Evolutionary conservation across 2,113 vertebrate species (phyloP).

Genomic region (Corythaeola cristata): DNA sequence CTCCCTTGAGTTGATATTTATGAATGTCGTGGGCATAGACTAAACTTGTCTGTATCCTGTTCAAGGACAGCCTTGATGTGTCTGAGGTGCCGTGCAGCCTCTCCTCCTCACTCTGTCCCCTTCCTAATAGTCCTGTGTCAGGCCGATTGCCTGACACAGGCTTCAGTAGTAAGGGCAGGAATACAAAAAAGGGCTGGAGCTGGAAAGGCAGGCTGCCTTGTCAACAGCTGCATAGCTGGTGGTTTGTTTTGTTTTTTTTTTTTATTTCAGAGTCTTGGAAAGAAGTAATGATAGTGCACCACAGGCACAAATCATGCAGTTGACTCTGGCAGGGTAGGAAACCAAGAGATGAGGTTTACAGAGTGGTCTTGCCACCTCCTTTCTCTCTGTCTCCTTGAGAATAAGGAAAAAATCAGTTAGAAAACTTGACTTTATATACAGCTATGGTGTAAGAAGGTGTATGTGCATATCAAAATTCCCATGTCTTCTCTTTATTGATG

Average conservation of each 20-base stretch:
- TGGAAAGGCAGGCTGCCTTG: not conserved
- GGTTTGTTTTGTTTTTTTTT: no score
- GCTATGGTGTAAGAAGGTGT: not conserved
- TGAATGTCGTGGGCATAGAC: not conserved
- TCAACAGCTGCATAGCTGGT: fast-evolving
- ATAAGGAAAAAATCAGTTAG: not conserved
- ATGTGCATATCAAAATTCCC: not conserved
- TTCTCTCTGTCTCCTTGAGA: not conserved
- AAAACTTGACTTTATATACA: not conserved
- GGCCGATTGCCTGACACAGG: not conserved
- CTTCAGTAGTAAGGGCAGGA: not conserved
- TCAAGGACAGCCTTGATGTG: not conserved
- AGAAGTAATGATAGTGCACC: not conserved
- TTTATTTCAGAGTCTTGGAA: not conserved
- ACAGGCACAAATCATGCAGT: not conserved
- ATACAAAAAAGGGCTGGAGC: not conserved
- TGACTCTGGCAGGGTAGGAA: not conserved
- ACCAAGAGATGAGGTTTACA: not conserved
- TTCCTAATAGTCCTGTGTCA: not conserved
- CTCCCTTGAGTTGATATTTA: not conserved
- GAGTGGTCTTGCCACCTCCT: not conserved
- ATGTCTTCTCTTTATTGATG: not conserved
- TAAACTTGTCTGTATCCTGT: not conserved
- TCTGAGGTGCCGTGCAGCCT: not conserved
- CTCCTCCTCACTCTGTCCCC: not conserved